Evolutionary conservation across 37 sponge, comb jelly and placozoan species (phyloP).

Genomic region (Hormiphora californensis): DNA sequence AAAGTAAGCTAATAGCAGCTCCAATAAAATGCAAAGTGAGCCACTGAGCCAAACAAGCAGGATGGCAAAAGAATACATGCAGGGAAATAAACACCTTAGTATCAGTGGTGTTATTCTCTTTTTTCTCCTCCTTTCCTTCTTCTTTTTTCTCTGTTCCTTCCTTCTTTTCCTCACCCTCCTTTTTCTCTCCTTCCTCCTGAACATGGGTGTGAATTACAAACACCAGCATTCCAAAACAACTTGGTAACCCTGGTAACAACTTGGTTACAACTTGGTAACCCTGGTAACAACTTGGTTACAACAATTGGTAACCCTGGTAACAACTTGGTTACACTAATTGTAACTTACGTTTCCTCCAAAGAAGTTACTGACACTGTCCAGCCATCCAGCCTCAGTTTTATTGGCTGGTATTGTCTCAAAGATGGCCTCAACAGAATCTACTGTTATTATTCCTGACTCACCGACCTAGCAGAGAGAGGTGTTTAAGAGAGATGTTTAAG

Average conservation of each 20-base stretch:
- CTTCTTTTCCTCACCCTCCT: not conserved
- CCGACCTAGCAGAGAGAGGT: not conserved
- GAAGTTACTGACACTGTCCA: conserved; percentile 47
- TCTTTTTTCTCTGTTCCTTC: not conserved
- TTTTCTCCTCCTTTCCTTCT: conserved; percentile 5
- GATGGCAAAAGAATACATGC: no score
- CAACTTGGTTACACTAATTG: not conserved
- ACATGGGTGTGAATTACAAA: not conserved
- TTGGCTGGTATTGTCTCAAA: conserved; percentile 38
- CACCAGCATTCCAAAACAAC: no score
- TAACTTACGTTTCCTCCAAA: conserved; percentile 2
- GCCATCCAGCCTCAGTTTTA: conserved; percentile 29
- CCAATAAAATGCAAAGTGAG: no score
- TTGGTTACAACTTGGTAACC: not conserved
- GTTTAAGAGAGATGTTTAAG: not conserved
- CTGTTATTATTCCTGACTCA: conserved; percentile 12
- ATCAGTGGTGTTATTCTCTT: no score
- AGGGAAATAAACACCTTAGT: no score
- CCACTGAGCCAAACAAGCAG: no score
- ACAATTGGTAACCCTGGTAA: not conserved
- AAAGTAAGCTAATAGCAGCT: no score
- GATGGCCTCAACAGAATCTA: conserved; percentile 32
- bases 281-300: not conserved
- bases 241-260: not conserved
- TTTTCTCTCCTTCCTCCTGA: conserved; percentile 3